A percentile compares a stretch with the other conserved stretches of the same genome.
Evolutionary conservation across 2,888 invertebrate genomes (phyloP).

Genomic region (Sarcophaga rosellei): DNA sequence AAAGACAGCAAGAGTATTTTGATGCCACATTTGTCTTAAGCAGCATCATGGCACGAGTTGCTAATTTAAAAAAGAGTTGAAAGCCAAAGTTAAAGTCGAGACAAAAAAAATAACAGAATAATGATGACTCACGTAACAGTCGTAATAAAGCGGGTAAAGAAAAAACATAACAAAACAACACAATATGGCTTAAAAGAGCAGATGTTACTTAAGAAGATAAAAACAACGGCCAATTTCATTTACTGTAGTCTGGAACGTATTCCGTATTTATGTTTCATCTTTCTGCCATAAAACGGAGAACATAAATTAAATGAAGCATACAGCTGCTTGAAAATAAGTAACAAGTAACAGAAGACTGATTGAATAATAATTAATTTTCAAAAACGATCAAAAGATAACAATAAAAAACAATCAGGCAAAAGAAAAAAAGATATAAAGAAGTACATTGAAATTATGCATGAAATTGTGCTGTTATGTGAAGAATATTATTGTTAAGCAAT

Average conservation of each 20-base stretch:
- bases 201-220: conserved; percentile 22
- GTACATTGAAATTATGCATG: not conserved
- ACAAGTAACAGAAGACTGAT: conserved; percentile 12
- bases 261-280: not conserved
- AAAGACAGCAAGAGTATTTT: not conserved
- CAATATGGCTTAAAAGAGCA: conserved; percentile 15
- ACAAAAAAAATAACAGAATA: not conserved
- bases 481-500: too few species aligned
- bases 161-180: not conserved
- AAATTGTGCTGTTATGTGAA: too few species aligned
- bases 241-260: not conserved
- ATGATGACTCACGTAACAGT: conserved; percentile 16
- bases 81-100: not conserved
- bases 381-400: not conserved
- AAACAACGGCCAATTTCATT: not conserved
- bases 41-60: conserved; percentile 25
- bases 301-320: conserved; percentile 17
- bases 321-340: conserved; percentile 2
- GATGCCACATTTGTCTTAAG: not conserved
- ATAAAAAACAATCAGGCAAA: not conserved
- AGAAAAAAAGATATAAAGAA: not conserved
- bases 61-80: conserved; percentile 2
- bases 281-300: not conserved
- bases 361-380: conserved; percentile 20
- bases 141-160: not conserved